Conservation (phyloP, 2,888 invertebrate genomes). For the Aleiodes testaceus region DNA sequence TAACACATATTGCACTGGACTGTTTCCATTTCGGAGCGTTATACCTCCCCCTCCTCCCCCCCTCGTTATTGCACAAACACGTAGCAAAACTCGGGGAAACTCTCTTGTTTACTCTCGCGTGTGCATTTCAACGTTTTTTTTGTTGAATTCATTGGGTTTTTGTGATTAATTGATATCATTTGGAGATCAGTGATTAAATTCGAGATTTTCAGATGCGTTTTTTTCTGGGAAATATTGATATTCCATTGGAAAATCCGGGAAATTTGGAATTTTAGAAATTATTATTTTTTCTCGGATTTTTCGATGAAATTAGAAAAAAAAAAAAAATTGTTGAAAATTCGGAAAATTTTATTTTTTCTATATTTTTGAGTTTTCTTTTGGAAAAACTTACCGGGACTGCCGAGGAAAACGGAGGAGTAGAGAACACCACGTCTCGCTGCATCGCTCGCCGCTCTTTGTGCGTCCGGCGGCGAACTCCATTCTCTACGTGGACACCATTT, state of each 20-base stretch:
- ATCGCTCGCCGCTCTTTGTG: conserved; percentile 80
- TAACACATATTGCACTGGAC: conserved; percentile 36
- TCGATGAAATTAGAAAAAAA: no score
- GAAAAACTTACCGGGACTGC: conserved; percentile 85
- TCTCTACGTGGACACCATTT: conserved; percentile 94
- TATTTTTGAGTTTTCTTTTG: neutral
- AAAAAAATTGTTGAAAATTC: neutral
- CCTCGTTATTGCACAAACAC: conserved; percentile 48
- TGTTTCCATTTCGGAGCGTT: conserved; percentile 39
- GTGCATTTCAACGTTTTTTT: neutral
- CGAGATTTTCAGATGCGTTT: neutral
- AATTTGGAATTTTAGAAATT: no score
- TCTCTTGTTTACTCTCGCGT: conserved; percentile 9
- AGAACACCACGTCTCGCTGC: conserved; percentile 88
- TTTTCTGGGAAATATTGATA: no score
- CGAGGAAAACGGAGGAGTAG: conserved; percentile 94
- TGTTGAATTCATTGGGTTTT: neutral
- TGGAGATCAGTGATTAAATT: neutral
- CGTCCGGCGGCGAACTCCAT: conserved; percentile 91
- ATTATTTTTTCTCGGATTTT: no score
- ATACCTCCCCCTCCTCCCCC: neutral
- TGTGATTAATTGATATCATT: neutral
- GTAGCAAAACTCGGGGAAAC: conserved; percentile 34
- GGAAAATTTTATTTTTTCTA: no score
- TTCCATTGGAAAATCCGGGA: no score